Evolutionary conservation across 2,113 vertebrate genomes (phyloP), one percentile per base, ranked within the genome.

Genomic region (Arenaria interpres): DNA sequence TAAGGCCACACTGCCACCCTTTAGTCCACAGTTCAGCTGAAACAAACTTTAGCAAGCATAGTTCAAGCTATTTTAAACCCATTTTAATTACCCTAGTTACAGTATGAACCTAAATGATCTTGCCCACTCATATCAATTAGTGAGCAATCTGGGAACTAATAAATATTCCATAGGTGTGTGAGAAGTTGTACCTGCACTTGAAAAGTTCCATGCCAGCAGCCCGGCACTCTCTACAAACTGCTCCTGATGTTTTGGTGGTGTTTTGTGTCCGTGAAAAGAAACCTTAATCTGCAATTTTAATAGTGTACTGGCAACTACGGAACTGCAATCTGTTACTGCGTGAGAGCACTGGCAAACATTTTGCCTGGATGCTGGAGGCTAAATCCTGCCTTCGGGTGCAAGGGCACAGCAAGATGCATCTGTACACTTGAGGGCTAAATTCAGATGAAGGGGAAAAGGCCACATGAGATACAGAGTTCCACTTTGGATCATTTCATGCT

Each of bases 401-500:
- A 92, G 89, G 72, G 68, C 76, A 10, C 72, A 93, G 94, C 50
- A 68, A 93, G 83, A 95, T 48, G 62, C 80, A 76, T 60, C 84
- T 88, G 39, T 60, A 48, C 15, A 83, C 57, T 79, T 48, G 67
- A 62, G 37, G 14, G n/a, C 62, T 94, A 91, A 89, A 94, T 88
- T 91, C 92, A 95, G 88, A 88, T 62, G 90, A 63, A 96, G 87
- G 82, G 80, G 71, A 91, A 95, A 91, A 94, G 78, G 81, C 57
- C 82, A 88, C 12, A 37, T 5, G 66, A 89, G 90, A 72, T 62
- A 75, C 39, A 57, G 57, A 73, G 72, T 66, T 94, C 67, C 80
- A 90, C 63, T 88, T 54, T 10, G 78, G 88, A 94, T 90, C 78
- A 91, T 96, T 96, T 95, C 93, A 95, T 91, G 89, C 91, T 90